Conservation (phyloP, 1,140 invertebrate genomes). For the Cotesia typhae region DNA sequence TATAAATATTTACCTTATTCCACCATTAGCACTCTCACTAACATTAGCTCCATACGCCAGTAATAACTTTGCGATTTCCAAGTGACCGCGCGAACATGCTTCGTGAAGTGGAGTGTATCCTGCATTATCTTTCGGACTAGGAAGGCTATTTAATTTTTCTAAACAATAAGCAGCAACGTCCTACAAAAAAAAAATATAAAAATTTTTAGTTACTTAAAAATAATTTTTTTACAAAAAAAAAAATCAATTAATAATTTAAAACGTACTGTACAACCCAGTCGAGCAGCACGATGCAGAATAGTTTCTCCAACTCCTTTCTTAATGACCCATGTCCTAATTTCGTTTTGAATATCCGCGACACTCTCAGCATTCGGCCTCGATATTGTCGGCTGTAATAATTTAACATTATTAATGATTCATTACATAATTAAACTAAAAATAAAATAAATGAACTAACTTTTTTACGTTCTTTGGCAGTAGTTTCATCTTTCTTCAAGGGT, state of each 20-base stretch:
- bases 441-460: conserved; percentile 52
- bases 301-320: conserved; percentile 95
- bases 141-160: conserved; percentile 81
- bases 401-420: conserved; percentile 32
- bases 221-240: not conserved
- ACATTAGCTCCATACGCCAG: conserved; percentile 88
- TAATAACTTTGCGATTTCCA: conserved; percentile 84
- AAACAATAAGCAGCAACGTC: conserved; percentile 91
- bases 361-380: conserved; percentile 72
- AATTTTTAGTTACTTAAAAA: not conserved
- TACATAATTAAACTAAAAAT: conserved; percentile 27
- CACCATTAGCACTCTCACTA: conserved; percentile 87
- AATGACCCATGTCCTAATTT: conserved; percentile 90
- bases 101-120: conserved; percentile 94
- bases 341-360: conserved; percentile 80
- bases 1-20: conserved; percentile 75
- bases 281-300: conserved; percentile 86
- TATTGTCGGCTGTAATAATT: conserved; percentile 53
- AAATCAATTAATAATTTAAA: not conserved
- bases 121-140: conserved; percentile 91
- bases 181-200: conserved; percentile 62
- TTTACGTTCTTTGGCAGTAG: conserved; percentile 58
- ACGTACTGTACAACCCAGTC: conserved; percentile 85
- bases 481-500: conserved; percentile 61
- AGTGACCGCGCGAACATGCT: conserved; percentile 85